Conservation (phyloP, 2,113 vertebrate genomes). For the Chaenocephalus aceratus region DNA sequence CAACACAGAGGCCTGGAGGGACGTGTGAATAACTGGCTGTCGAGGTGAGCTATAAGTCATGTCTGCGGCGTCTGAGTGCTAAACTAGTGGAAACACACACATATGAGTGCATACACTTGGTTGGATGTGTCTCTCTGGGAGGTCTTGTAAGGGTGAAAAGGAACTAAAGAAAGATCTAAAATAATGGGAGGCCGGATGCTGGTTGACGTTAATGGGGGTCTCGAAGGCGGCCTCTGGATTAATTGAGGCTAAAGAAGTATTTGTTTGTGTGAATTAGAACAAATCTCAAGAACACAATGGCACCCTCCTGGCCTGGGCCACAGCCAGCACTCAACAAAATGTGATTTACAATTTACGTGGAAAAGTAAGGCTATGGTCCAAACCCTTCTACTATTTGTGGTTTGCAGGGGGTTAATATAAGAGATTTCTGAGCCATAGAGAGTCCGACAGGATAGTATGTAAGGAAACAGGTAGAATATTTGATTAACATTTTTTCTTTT, state of each 20-base stretch:
- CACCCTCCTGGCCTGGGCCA: conserved; percentile 9
- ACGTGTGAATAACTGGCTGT: conserved; percentile 57
- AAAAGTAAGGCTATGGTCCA: conserved; percentile 16
- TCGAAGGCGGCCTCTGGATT: conserved; percentile 14
- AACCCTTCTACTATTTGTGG: background rate
- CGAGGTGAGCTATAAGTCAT: conserved; percentile 52
- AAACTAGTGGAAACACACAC: conserved; percentile 30
- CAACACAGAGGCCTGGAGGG: conserved; percentile 40
- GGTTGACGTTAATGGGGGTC: conserved; percentile 14
- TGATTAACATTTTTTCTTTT: background rate
- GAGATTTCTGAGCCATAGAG: background rate
- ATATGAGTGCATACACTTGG: conserved; percentile 19
- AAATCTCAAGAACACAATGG: conserved; percentile 44
- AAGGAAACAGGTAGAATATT: background rate
- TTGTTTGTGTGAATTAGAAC: conserved; percentile 26
- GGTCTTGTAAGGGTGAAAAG: conserved; percentile 45
- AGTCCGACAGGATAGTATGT: too few species aligned
- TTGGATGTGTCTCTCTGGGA: conserved; percentile 54
- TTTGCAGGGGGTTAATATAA: conserved; percentile 46
- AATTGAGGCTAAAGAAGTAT: conserved; percentile 6
- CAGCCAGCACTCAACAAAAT: conserved; percentile 3
- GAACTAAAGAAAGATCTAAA: conserved; percentile 35
- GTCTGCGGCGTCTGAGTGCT: conserved; percentile 25
- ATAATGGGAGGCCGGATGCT: conserved; percentile 4
- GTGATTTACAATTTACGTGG: background rate